Percentiles rank a stretch among this genome's conserved stretches.
phyloP scores from a whole-genome alignment of 2,797 vertebrate genomes.

The Halcyon smyrnensis region DNA sequence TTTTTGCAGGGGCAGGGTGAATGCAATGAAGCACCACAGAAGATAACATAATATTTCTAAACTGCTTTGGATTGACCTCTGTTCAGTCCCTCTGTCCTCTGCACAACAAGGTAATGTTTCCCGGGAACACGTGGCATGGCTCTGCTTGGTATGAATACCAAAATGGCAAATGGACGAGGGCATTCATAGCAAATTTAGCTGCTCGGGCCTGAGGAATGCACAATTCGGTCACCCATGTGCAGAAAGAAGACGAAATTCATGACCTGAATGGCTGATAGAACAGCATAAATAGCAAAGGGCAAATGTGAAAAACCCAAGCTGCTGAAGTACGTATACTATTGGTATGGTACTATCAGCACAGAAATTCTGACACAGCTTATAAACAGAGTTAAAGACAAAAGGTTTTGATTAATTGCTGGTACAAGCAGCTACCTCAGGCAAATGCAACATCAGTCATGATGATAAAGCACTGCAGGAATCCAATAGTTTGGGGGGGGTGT shows the following conservation, averaged over 20 bases:
- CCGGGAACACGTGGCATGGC: not conserved
- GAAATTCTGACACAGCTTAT: not conserved
- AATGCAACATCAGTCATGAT: not conserved
- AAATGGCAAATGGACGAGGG: not conserved
- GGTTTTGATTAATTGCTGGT: not conserved
- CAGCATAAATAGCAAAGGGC: not conserved
- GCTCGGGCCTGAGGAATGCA: not conserved
- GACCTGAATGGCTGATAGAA: not conserved
- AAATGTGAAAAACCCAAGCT: not conserved
- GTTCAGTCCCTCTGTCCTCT: not conserved
- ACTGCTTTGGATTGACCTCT: not conserved
- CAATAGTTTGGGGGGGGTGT: not conserved
- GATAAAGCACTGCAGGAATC: not conserved
- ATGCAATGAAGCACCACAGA: not conserved
- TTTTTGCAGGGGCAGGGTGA: accelerated
- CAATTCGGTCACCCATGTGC: not conserved
- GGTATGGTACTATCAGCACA: not conserved
- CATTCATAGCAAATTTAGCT: not conserved
- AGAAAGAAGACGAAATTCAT: not conserved
- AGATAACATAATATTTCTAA: not conserved
- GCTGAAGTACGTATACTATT: not conserved
- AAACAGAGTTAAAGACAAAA: not conserved
- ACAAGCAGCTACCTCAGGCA: not conserved
- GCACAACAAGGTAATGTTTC: accelerated
- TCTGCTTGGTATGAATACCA: not conserved